Conservation (phyloP, 2,113 vertebrate genomes). For the Tychaedon coryphoeus region DNA sequence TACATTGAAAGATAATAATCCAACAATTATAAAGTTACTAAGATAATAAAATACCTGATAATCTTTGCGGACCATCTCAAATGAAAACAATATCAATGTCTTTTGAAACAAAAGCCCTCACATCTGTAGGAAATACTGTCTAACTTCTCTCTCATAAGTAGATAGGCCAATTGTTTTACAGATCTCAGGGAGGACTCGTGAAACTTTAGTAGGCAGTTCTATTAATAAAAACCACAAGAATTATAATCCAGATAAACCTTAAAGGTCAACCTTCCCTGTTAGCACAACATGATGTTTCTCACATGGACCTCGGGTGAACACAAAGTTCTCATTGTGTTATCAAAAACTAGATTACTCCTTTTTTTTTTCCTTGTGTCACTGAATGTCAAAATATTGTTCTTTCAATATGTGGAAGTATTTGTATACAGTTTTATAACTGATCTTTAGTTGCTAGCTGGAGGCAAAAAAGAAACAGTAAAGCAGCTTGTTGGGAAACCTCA, state of each 20-base stretch:
- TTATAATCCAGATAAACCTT: constrained; percentile 33
- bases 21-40: constrained; percentile 41
- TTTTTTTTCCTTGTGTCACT: constrained; percentile 46
- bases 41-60: constrained; percentile 51
- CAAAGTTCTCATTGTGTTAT: constrained; percentile 66
- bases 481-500: constrained; percentile 71
- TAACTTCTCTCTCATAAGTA: constrained; percentile 10
- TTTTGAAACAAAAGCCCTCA: constrained; percentile 48
- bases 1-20: constrained; percentile 23
- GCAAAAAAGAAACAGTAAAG: constrained; percentile 73
- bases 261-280: constrained; percentile 58
- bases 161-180: constrained; percentile 44
- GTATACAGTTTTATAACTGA: constrained; percentile 73
- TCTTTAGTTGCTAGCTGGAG: constrained; percentile 74
- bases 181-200: background rate
- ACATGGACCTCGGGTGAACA: constrained; percentile 46
- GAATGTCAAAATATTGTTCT: constrained; percentile 80
- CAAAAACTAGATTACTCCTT: constrained; percentile 55
- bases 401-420: constrained; percentile 74
- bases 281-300: constrained; percentile 56
- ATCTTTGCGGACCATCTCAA: constrained; percentile 55
- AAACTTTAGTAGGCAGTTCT: constrained; percentile 25
- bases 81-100: constrained; percentile 47
- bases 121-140: constrained; percentile 45
- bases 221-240: constrained; percentile 34